Evolutionary conservation across 2,797 vertebrate species (phyloP), one percentile per base, ranked within the genome.

Genomic region (Pantherophis alleghaniensis): DNA sequence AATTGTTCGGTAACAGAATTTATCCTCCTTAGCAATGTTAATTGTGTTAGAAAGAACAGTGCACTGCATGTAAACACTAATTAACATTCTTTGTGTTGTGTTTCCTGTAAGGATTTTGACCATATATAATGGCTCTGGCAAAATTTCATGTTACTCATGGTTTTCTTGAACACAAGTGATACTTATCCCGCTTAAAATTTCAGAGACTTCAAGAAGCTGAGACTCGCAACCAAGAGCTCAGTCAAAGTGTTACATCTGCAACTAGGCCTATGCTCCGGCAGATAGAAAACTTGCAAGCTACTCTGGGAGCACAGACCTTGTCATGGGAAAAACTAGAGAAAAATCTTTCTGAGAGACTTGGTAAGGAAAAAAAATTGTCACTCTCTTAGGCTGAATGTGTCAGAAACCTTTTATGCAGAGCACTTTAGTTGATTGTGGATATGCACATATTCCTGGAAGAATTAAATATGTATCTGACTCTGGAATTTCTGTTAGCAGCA

Each of bases 241-340:
- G 99, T 96, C 99, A 99, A 96, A 99, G 98, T 37, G 98, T 99
- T 24, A 99, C 99, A 22, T 98, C 99, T 7, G 98, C 99, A 61
- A 99, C 99, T 0, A 98, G 99, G 88, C 99, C 99, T 0, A 97
- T 99, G 2, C 98, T 99, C 87, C 97, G 99, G 4, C 99, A 99
- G 96, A 99, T 99, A 61, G 99, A 99, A 96, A 99, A 99, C 94
- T 97, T 99, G 37, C 99, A 99, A 97, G 99, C 99, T 86, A 98
- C 98, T 0, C 94, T 99, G 89, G 99, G 98, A 1, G 98, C 98
- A 55, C 99, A 99, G 94, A 99, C 98, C 0, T 97, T 98, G 86
- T 98, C 99, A 0, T 99, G 99, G 99, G 99, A 99, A 96, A 99
- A 99, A 96, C 92, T 99, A 95, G 99, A 99, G 94, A 99, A 99